These are phyloP conservation scores for Nudaria mundana DNA, from an alignment of 2,888 invertebrate genomes.

Conservation along the genomic window DNA sequence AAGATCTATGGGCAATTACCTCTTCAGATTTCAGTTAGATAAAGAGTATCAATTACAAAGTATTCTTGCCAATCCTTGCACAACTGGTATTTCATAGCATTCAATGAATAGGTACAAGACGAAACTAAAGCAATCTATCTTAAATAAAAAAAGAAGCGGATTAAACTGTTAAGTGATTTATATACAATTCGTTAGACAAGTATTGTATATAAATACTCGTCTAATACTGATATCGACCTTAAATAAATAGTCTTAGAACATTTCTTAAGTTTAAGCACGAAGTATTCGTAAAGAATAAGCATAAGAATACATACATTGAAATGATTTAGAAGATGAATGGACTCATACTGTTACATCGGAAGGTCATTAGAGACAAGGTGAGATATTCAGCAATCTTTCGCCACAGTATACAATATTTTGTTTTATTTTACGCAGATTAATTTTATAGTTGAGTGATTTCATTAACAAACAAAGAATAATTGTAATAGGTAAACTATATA, in stretches of 20 bases:
- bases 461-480: not conserved
- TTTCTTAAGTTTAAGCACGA: slow-evolving; percentile 30
- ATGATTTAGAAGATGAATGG: slow-evolving; percentile 30
- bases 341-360: slow-evolving; percentile 8
- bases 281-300: slow-evolving; percentile 24
- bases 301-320: slow-evolving; percentile 25
- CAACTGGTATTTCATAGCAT: slow-evolving; percentile 11
- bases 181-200: slow-evolving; percentile 35
- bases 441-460: not conserved
- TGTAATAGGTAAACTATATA: not conserved
- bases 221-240: slow-evolving; percentile 27
- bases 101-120: slow-evolving; percentile 20
- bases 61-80: slow-evolving; percentile 10
- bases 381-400: slow-evolving; percentile 23
- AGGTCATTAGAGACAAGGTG: slow-evolving; percentile 28
- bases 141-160: slow-evolving; percentile 26
- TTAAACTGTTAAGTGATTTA: slow-evolving; percentile 30
- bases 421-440: not conserved
- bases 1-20: too few species aligned
- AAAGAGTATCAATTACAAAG: too few species aligned
- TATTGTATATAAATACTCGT: slow-evolving; percentile 31
- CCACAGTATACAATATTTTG: not conserved
- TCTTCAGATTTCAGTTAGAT: not conserved
- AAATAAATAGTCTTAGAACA: slow-evolving; percentile 17
- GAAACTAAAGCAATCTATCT: slow-evolving; percentile 26